Percentiles rank a stretch among this genome's conserved stretches.
Conservation (phyloP, 2,113 vertebrate species). For the Beaufortia kweichowensis region DNA sequence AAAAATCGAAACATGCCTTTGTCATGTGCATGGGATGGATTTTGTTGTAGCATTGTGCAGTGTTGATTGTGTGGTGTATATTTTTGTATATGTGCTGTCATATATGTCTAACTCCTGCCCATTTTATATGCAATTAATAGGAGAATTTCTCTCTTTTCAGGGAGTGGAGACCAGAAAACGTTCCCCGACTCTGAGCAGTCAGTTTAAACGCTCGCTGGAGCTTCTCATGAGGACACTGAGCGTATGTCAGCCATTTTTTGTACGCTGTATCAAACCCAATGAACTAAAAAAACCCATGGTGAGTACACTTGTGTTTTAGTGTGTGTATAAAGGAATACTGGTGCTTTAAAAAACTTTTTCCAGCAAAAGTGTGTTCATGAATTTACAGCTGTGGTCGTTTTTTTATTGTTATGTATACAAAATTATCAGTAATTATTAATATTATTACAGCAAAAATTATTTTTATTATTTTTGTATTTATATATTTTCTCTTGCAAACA, state of each 20-base stretch:
- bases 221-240: constrained; percentile 94
- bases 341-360: neutral
- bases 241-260: constrained; percentile 96
- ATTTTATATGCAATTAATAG: neutral
- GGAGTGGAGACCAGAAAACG: constrained; percentile 98
- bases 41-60: constrained; percentile 14
- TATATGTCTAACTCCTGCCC: neutral
- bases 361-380: too few relatives aligned
- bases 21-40: neutral
- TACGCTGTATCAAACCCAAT: constrained; percentile 98
- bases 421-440: too few relatives aligned
- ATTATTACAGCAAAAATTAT: too few relatives aligned
- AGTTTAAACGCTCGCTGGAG: constrained; percentile 99
- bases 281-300: constrained; percentile 99
- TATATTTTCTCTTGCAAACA: too few relatives aligned
- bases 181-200: constrained; percentile 97
- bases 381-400: too few relatives aligned
- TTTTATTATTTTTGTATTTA: too few relatives aligned
- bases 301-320: constrained; percentile 60
- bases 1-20: neutral
- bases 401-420: too few relatives aligned
- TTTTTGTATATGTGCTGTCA: neutral
- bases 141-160: constrained; percentile 66
- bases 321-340: neutral
- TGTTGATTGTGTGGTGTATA: neutral